These are phyloP conservation scores for Petromus typicus DNA, from an alignment of 2,113 vertebrate genomes.

Conservation along the genomic window DNA sequence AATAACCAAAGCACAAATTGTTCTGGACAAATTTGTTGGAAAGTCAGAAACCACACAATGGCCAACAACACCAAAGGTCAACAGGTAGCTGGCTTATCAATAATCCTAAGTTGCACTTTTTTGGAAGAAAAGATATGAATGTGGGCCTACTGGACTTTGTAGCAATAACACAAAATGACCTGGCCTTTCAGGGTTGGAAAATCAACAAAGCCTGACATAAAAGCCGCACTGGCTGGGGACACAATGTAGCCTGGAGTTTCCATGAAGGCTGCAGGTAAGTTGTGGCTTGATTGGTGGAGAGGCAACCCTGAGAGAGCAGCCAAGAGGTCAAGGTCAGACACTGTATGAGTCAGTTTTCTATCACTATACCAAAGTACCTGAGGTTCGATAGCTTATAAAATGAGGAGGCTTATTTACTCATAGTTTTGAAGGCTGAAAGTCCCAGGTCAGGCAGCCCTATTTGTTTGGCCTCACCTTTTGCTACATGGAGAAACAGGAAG, in stretches of 20 bases:
- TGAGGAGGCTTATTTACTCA: not conserved
- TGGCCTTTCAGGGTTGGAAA: not conserved
- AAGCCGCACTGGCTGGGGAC: not conserved
- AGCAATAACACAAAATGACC: not conserved
- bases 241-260: accelerated
- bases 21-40: constrained; percentile 87
- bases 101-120: constrained; percentile 78
- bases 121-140: constrained; percentile 56
- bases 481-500: not conserved
- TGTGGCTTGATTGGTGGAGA: too few species aligned
- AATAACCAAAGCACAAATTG: constrained; percentile 91
- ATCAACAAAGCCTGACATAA: not conserved
- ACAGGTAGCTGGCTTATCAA: constrained; percentile 77
- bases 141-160: constrained; percentile 64
- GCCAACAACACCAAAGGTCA: constrained; percentile 85
- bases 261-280: not conserved
- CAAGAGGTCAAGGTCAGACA: not conserved
- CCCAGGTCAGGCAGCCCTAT: too few species aligned
- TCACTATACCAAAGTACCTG: not conserved
- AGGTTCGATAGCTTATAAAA: not conserved
- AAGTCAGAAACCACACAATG: constrained; percentile 87
- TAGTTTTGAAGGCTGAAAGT: not conserved
- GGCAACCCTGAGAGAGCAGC: not conserved
- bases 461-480: not conserved
- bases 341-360: not conserved